These are phyloP conservation scores for Camponotus fellah DNA, from an alignment of 2,888 invertebrate genomes.

Conservation along the genomic window DNA sequence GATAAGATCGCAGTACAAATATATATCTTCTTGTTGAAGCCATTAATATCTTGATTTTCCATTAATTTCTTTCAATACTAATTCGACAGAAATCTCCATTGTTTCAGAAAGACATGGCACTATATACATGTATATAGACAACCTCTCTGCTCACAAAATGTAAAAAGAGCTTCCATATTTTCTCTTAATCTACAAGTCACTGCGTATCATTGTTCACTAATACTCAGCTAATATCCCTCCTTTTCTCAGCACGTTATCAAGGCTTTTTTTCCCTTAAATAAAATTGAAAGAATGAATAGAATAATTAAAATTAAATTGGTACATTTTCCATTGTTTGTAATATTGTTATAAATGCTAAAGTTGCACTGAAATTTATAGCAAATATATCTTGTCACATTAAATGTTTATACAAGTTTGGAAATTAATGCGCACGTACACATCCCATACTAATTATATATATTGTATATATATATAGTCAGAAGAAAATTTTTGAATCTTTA, in stretches of 20 bases:
- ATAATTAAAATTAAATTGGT: constrained; percentile 66
- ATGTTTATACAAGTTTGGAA: constrained; percentile 55
- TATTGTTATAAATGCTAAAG: constrained; percentile 55
- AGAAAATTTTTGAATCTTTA: constrained; percentile 57
- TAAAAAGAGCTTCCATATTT: constrained; percentile 46
- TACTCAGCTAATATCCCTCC: constrained; percentile 33
- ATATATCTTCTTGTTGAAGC: constrained; percentile 5
- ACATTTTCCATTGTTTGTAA: constrained; percentile 41
- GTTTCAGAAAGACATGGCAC: constrained; percentile 70
- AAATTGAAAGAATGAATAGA: constrained; percentile 57
- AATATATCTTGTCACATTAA: constrained; percentile 52
- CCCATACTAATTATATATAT: constrained; percentile 53
- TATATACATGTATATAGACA: constrained; percentile 65
- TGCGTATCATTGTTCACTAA: constrained; percentile 11
- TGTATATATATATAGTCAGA: constrained; percentile 52
- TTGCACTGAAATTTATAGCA: constrained; percentile 55
- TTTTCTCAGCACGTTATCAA: constrained; percentile 49
- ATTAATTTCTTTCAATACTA: constrained; percentile 19
- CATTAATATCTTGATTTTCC: constrained; percentile 16
- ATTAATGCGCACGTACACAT: constrained; percentile 52
- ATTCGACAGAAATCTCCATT: constrained; percentile 51
- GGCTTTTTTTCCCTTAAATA: constrained; percentile 52
- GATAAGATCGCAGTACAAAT: constrained; percentile 27
- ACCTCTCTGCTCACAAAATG: constrained; percentile 40
- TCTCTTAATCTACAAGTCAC: constrained; percentile 31